Base-by-base conservation (phyloP, 2,797 vertebrate species). In the Pampus argenteus region DNA sequence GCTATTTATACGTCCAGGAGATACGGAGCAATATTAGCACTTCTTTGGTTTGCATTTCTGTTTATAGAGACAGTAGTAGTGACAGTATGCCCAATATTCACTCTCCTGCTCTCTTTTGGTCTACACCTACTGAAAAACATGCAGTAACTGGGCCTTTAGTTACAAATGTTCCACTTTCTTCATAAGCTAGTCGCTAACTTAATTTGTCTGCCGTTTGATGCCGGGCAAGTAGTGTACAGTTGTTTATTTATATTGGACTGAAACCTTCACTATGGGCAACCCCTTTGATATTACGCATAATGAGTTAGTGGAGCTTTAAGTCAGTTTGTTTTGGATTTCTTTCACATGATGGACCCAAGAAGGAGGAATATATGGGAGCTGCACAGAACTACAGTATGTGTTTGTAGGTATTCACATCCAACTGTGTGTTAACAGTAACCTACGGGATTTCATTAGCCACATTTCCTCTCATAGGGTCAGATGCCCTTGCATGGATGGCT, bases 401-500 rank as follows among this genome's bases (percentile, higher is more conserved):
- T 58, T 4, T 18, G 5, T 51, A 49, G 5, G 4, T n/a, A 65
- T 65, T 47, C 34, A 20, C 31, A 65, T 74, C 61, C 26, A 58
- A 3, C 13, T 40, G 38, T 47, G 50, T 54, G 13, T 42, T 28
- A 58, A 56, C 44, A 57, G 56, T 74, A 61, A 74, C 74, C 77
- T 26, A 1, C 11, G 75, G 77, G 76, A 51, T 79, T 86, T 85
- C 67, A 81, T 86, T 76, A 80, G 71, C 62, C 72, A 71, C 69
- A 72, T 80, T 84, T 78, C 55, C 47, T 82, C 77, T 78, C 63
- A 44, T 44, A 45, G 74, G 58, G 59, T 76, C 71, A 57, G 76
- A 74, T 70, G 76, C 45, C 74, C 71, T 77, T 70, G 72, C 45
- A 20, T 88, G 82, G 67, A 51, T 67, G 59, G 42, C 78, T 71